Evolutionary conservation across 2,888 invertebrate species (phyloP).

Genomic region (Orchesella flavescens): DNA sequence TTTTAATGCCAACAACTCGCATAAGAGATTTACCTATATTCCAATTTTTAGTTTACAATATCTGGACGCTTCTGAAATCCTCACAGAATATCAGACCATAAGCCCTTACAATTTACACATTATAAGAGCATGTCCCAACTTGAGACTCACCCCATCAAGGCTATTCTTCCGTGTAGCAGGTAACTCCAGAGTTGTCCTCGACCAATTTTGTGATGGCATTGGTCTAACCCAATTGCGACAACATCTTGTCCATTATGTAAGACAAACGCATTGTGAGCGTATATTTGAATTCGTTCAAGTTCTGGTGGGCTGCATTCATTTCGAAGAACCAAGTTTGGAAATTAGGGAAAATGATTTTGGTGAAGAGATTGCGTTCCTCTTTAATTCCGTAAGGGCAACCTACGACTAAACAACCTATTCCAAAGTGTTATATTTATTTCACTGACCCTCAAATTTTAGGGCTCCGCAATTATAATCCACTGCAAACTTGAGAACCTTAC

Average conservation of each 20-base stretch:
- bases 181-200: constrained; percentile 19
- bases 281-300: constrained; percentile 60
- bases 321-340: constrained; percentile 58
- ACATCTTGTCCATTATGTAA: constrained; percentile 54
- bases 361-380: constrained; percentile 63
- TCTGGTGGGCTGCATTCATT: constrained; percentile 50
- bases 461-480: constrained; percentile 53
- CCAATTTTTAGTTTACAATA: constrained; percentile 53
- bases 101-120: constrained; percentile 31
- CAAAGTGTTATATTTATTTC: background rate
- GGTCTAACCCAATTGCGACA: constrained; percentile 45
- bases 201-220: constrained; percentile 18
- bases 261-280: constrained; percentile 50
- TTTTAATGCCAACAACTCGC: background rate
- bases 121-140: constrained; percentile 59
- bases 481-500: constrained; percentile 56
- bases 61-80: constrained; percentile 63
- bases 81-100: background rate
- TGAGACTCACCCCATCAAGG: constrained; percentile 60
- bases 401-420: background rate
- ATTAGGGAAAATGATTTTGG: constrained; percentile 62
- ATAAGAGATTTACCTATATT: background rate
- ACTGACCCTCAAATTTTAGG: background rate
- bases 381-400: constrained; percentile 50
- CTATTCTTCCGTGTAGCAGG: constrained; percentile 64